phyloP scores from a whole-genome alignment of 53 echinoderm and acorn worm genomes.

The Crossaster papposus region DNA sequence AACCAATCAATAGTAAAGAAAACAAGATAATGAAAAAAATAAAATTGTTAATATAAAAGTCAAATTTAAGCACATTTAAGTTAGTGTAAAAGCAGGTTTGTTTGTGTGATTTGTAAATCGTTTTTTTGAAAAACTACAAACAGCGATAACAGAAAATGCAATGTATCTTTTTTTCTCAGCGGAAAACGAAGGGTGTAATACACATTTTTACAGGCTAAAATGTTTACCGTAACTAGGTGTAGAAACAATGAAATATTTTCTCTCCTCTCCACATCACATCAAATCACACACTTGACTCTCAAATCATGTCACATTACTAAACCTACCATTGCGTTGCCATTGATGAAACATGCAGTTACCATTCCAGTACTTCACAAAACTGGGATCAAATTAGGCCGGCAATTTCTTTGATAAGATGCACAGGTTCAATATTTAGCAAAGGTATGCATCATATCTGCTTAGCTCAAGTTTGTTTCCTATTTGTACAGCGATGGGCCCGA shows the following conservation, averaged over 20 bases:
- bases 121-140: background rate
- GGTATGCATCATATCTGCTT: too few species aligned
- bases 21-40: background rate
- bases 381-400: background rate
- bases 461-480: too few species aligned
- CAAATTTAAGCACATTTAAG: background rate
- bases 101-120: background rate
- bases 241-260: background rate
- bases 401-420: too few species aligned
- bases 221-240: too few species aligned
- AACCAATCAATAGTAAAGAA: background rate
- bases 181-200: too few species aligned
- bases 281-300: slow-evolving; percentile 6
- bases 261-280: background rate
- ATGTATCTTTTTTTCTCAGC: too few species aligned
- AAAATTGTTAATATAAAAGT: background rate
- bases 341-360: background rate
- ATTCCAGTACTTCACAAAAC: background rate
- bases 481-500: too few species aligned
- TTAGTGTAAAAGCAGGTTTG: background rate
- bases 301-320: background rate
- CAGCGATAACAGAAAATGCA: background rate
- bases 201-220: too few species aligned
- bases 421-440: too few species aligned
- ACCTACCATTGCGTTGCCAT: background rate